Evolutionary conservation across 2,888 invertebrate species (phyloP), one percentile per base, ranked within the genome.

Genomic region (Tholera decimalis): DNA sequence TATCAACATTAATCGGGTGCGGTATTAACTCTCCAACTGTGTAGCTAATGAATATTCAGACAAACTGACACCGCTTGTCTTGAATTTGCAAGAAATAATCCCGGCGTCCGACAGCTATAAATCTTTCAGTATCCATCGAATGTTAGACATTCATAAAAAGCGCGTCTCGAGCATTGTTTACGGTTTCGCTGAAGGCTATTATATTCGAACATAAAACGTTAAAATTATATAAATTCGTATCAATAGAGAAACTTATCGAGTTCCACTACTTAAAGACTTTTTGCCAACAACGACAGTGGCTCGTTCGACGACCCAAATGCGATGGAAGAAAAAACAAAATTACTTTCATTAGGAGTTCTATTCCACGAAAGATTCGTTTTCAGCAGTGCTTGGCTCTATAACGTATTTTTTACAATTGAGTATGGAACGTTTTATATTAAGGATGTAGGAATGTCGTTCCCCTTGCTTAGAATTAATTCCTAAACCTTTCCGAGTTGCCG

Each of bases 11-110:
- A 87, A 87, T 85, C 88, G 84, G 83, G 87, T 87, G 83, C 84
- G 85, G 87, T 87, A 88, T 88, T 87, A 88, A 87, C 87, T 87
- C 82, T 44, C 82, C 74, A 83, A 85, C 79, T 85, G 80, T 76
- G 65, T 75, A 83, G 77, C 84, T 90, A 85, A 91, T 93, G 92
- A 93, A 93, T 93, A 93, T 93, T 92, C 93, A 92, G 78, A 79
- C 80, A 69, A 85, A 87, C 85, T 87, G 89, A 90, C 91, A 91
- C 88, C 88, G 84, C 86, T 88, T 88, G 89, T 91, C 87, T 87
- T 84, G 85, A 91, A 90, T 90, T 90, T 87, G 90, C 89, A 87
- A 90, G 90, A 91, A 91, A 91, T 91, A 91, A 91, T 89, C 88
- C 83, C 76, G 79, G 83, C 86, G 85, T 85, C 85, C 77, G 85